Evolutionary conservation across 2,797 vertebrate genomes (phyloP).

Genomic region (Harpagifer antarcticus): DNA sequence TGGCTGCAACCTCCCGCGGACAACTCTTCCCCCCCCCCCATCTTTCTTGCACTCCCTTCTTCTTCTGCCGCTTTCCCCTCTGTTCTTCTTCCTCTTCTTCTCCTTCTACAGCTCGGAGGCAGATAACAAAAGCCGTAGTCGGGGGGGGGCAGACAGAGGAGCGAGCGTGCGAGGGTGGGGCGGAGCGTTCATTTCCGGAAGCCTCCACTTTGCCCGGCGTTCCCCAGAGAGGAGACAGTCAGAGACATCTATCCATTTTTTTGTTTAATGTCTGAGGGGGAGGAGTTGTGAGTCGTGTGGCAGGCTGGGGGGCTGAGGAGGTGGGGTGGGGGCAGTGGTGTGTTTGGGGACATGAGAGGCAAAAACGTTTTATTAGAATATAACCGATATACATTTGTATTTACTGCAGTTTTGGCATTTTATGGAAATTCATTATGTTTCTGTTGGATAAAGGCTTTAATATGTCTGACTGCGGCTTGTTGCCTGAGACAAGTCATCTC

Average conservation of each 20-base stretch:
- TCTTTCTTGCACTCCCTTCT: constrained; percentile 42
- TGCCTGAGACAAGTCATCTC: constrained; percentile 68
- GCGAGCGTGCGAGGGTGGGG: constrained; percentile 59
- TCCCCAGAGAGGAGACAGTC: constrained; percentile 83
- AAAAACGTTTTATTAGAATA: constrained; percentile 67
- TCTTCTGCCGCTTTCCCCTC: constrained; percentile 35
- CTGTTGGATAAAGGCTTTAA: constrained; percentile 24
- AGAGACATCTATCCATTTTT: constrained; percentile 83
- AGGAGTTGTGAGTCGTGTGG: constrained; percentile 72
- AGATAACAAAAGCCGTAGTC: constrained; percentile 91
- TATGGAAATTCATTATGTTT: constrained; percentile 22
- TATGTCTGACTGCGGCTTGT: constrained; percentile 40
- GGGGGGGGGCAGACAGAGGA: constrained; percentile 87
- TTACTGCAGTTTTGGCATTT: constrained; percentile 44
- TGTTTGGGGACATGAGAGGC: constrained; percentile 68
- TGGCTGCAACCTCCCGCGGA: constrained; percentile 68
- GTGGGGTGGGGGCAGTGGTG: constrained; percentile 49
- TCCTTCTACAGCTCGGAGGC: constrained; percentile 70
- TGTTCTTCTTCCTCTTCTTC: constrained; percentile 52
- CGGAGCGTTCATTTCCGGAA: constrained; percentile 92
- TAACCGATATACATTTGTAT: constrained; percentile 62
- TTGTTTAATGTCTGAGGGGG: constrained; percentile 78
- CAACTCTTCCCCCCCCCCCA: constrained; percentile 19
- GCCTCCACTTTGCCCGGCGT: constrained; percentile 91
- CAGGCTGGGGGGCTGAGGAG: constrained; percentile 32